These are phyloP conservation scores for Pteronotus mesoamericanus DNA, from an alignment of 2,797 vertebrate species.

Conservation along the genomic window DNA sequence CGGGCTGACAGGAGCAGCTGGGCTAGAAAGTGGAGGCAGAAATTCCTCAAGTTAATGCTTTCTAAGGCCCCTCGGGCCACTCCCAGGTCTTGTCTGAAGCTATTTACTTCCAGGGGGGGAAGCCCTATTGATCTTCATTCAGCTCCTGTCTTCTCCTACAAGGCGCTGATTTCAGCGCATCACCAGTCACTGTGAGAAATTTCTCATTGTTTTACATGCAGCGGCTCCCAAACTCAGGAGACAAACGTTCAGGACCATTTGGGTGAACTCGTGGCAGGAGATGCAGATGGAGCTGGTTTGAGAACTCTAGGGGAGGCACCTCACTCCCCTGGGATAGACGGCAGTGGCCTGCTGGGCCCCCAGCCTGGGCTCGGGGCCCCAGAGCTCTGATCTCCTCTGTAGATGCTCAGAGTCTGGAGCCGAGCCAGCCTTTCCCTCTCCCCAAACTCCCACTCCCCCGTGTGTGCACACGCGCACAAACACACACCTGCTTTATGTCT, in stretches of 20 bases:
- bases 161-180: constrained; percentile 72
- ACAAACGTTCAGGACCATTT: not conserved
- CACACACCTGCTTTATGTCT: constrained; percentile 62
- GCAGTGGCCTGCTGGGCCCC: not conserved
- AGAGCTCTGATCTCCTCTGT: not conserved
- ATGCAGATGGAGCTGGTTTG: not conserved
- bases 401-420: not conserved
- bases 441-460: not conserved
- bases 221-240: constrained; percentile 72
- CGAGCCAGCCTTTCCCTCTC: not conserved
- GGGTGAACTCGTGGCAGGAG: not conserved
- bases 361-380: not conserved
- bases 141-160: constrained; percentile 76
- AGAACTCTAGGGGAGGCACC: not conserved
- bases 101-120: constrained; percentile 81
- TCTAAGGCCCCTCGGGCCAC: constrained; percentile 80
- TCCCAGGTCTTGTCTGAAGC: constrained; percentile 86
- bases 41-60: constrained; percentile 80
- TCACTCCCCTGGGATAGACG: not conserved
- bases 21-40: constrained; percentile 53
- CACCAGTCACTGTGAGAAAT: constrained; percentile 73
- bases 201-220: constrained; percentile 78
- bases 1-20: not conserved
- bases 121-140: constrained; percentile 84
- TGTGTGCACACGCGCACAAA: too few relatives aligned